These are phyloP conservation scores for Opisthocomus hoazin DNA, from an alignment of 2,113 vertebrate genomes.

Conservation along the genomic window DNA sequence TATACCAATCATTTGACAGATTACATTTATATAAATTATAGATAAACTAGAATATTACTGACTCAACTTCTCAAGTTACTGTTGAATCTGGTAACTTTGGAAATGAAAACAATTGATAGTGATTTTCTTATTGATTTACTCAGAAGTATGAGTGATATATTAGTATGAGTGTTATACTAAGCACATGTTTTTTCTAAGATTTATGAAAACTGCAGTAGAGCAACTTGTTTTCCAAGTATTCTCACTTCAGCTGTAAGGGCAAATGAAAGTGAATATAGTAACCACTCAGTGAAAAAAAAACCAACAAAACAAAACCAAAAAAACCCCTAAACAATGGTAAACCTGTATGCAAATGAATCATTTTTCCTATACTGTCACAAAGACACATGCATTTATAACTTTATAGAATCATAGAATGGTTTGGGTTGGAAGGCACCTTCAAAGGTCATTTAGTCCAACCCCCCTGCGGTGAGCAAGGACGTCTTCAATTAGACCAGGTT, in stretches of 20 bases:
- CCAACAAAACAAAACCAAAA: neutral
- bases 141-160: neutral
- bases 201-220: neutral
- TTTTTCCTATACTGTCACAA: neutral
- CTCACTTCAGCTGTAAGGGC: neutral
- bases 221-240: neutral
- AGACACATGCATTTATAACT: neutral
- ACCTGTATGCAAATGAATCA: neutral
- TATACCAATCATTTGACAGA: neutral
- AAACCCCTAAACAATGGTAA: neutral
- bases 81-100: neutral
- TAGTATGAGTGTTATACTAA: neutral
- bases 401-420: neutral
- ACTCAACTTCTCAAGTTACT: constrained; percentile 8
- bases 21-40: neutral
- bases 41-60: neutral
- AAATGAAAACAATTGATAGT: neutral
- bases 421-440: neutral
- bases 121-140: constrained; percentile 18
- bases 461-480: too few relatives aligned
- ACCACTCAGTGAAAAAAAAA: neutral
- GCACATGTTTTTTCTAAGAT: neutral
- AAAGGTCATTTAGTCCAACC: neutral
- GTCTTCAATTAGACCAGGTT: neutral
- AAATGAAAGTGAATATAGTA: neutral